Conservation (phyloP, 2,113 vertebrate species). For the Rhabdornis inornatus region DNA sequence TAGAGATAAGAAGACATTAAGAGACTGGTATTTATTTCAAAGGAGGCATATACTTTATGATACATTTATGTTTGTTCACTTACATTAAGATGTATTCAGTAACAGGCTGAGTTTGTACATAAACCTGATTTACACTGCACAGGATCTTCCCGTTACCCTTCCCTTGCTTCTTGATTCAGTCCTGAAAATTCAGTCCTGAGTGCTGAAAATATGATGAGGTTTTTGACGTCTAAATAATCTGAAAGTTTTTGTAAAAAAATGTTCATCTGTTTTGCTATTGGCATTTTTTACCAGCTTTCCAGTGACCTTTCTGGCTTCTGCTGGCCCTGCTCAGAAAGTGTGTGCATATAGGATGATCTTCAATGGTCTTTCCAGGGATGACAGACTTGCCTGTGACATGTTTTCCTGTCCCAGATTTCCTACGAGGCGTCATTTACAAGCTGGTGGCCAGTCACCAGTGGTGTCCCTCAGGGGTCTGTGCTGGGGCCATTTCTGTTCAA, state of each 20-base stretch:
- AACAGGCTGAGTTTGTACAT: neutral
- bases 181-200: neutral
- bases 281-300: neutral
- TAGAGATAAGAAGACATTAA: neutral
- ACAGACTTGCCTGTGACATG: neutral
- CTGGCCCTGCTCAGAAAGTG: neutral
- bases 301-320: neutral
- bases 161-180: neutral
- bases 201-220: neutral
- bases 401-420: neutral
- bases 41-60: neutral
- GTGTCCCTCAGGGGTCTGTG: too few species aligned
- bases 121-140: neutral
- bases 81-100: neutral
- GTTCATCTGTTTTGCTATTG: neutral
- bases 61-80: neutral
- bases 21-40: neutral
- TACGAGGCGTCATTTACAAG: neutral
- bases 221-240: neutral
- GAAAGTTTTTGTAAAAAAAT: neutral
- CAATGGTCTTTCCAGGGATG: neutral
- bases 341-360: fast-evolving
- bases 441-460: too few species aligned
- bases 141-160: neutral
- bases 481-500: too few species aligned